phyloP scores from a whole-genome alignment of 2,888 invertebrate species.

The Zaprionus obscuricornis region DNA sequence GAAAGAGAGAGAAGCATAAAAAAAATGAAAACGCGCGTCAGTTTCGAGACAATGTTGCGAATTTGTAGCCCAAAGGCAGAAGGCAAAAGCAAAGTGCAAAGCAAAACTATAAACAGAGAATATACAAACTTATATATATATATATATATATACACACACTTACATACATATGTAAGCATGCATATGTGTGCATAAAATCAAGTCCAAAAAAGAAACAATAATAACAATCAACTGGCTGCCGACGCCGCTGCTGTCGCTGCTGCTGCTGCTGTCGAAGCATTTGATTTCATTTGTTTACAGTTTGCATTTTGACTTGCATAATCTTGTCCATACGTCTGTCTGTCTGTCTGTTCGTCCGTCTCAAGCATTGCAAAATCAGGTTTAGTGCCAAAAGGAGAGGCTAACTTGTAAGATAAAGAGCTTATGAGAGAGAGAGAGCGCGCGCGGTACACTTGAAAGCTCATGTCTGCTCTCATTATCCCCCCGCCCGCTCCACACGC shows the following conservation, averaged over 20 bases:
- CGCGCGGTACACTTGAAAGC: slow-evolving; percentile 4
- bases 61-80: slow-evolving; percentile 49
- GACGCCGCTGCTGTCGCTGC: neutral
- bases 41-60: slow-evolving; percentile 55
- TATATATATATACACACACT: slow-evolving; percentile 1
- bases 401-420: neutral
- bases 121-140: no score
- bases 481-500: neutral
- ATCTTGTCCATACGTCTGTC: slow-evolving; percentile 29
- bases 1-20: slow-evolving; percentile 10
- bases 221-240: slow-evolving; percentile 51
- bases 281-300: slow-evolving; percentile 51
- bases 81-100: slow-evolving; percentile 24
- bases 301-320: slow-evolving; percentile 58
- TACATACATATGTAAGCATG: neutral
- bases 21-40: slow-evolving; percentile 34
- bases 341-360: no score
- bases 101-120: slow-evolving; percentile 21
- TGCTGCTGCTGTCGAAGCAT: slow-evolving; percentile 17
- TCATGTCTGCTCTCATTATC: slow-evolving; percentile 3
- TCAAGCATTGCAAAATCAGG: slow-evolving; percentile 54
- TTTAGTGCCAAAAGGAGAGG: slow-evolving; percentile 42
- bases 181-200: slow-evolving; percentile 38
- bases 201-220: slow-evolving; percentile 26
- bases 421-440: neutral